Evolutionary conservation across 2,888 invertebrate genomes (phyloP).

Genomic region (Chydorus sphaericus): DNA sequence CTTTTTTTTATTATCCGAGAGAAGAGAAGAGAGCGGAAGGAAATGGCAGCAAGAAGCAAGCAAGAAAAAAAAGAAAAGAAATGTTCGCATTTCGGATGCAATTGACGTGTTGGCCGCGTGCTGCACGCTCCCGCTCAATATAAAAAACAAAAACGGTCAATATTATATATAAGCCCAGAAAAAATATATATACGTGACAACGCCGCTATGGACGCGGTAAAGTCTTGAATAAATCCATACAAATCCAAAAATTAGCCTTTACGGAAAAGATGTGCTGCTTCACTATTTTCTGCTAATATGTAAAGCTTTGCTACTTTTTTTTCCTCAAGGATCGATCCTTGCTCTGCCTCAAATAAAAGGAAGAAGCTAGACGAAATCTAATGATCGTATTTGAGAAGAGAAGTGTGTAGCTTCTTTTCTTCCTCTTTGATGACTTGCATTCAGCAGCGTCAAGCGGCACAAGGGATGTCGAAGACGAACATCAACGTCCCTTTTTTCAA

Average conservation of each 20-base stretch:
- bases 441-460: no score
- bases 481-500: no score
- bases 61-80: no score
- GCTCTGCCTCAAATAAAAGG: background rate
- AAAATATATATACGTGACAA: background rate
- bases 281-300: no score
- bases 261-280: background rate
- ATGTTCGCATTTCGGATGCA: no score
- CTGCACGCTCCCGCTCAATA: no score
- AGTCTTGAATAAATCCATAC: slow-evolving; percentile 3
- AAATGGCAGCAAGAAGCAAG: background rate
- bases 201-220: background rate
- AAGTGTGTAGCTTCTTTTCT: background rate
- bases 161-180: no score
- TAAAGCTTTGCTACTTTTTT: no score
- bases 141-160: no score
- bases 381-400: background rate
- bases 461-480: no score
- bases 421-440: slow-evolving; percentile 1
- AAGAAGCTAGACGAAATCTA: background rate
- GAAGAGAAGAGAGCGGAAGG: background rate
- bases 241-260: background rate
- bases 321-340: no score
- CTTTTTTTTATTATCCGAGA: background rate
- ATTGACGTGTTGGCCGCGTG: no score